Percentiles rank a stretch among this genome's conserved stretches.
Evolutionary conservation across 2,797 vertebrate genomes (phyloP).

Genomic region (Enteromius viviparus): DNA sequence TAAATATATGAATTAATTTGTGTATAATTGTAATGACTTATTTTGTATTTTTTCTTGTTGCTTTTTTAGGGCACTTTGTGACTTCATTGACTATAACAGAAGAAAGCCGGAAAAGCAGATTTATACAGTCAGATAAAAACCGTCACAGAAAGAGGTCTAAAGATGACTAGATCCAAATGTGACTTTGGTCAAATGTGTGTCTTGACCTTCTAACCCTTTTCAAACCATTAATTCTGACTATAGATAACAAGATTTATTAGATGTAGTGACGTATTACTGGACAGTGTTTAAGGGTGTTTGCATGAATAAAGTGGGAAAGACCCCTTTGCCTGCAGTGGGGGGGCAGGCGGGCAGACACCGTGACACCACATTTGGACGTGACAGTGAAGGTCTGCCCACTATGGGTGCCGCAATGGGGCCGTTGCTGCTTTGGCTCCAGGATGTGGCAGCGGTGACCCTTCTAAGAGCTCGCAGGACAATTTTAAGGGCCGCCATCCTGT

Average conservation of each 20-base stretch:
- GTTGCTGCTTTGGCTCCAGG: conserved; percentile 84
- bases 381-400: not conserved
- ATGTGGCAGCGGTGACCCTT: conserved; percentile 80
- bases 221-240: not conserved
- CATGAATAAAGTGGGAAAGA: conserved; percentile 29
- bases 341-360: not conserved
- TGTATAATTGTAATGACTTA: not conserved
- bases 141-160: not conserved
- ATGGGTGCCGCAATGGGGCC: conserved; percentile 75
- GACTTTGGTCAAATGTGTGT: not conserved
- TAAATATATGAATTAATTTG: not conserved
- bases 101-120: not conserved
- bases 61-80: conserved; percentile 23
- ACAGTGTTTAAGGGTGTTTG: conserved; percentile 1
- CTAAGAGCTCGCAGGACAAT: conserved; percentile 83
- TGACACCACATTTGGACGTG: not conserved
- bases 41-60: not conserved
- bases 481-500: conserved; percentile 83
- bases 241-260: not conserved
- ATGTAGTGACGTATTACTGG: not conserved
- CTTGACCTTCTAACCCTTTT: not conserved
- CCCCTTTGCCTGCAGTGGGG: conserved; percentile 5
- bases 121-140: not conserved
- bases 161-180: not conserved
- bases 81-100: not conserved